A percentile compares a stretch with the other conserved stretches of the same genome.
Conservation (phyloP, 2,888 invertebrate genomes). For the Dynastes tityus region DNA sequence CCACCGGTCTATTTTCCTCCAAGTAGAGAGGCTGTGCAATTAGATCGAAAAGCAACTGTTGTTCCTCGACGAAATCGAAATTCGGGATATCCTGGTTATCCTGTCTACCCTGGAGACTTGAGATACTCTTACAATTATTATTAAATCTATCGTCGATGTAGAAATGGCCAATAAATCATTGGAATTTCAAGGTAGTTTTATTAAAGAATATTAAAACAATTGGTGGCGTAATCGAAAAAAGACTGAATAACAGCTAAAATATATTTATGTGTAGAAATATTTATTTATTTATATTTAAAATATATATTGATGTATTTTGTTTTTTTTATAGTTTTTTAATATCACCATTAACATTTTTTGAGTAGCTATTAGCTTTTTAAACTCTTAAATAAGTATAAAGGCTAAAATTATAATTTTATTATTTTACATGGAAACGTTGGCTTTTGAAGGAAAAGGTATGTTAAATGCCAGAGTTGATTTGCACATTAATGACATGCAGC, state of each 20-base stretch:
- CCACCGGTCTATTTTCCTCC: conserved; percentile 32
- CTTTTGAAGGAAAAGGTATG: not conserved
- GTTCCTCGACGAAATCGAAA: not conserved
- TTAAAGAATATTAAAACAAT: not conserved
- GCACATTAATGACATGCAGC: too few relatives aligned
- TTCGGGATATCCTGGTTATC: conserved; percentile 3
- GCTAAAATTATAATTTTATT: not conserved
- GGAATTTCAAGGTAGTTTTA: conserved; percentile 39
- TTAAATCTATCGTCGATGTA: conserved; percentile 1
- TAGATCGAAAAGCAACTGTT: conserved; percentile 21
- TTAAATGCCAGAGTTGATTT: not conserved
- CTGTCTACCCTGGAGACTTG: not conserved
- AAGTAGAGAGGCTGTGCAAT: conserved; percentile 15
- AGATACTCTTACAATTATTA: conserved; percentile 17
- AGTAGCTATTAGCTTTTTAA: too few relatives aligned
- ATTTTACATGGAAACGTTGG: not conserved
- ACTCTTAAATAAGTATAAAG: too few relatives aligned
- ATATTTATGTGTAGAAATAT: conserved; percentile 18
- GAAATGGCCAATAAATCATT: conserved; percentile 30
- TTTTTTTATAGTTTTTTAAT: conserved; percentile 1
- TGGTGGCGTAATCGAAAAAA: not conserved
- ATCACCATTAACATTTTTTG: not conserved
- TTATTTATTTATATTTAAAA: conserved; percentile 30
- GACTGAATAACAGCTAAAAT: conserved; percentile 13
- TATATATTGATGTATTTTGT: conserved; percentile 11